Conservation (phyloP, 2,113 vertebrate species). For the Oncorhynchus clarkii region DNA sequence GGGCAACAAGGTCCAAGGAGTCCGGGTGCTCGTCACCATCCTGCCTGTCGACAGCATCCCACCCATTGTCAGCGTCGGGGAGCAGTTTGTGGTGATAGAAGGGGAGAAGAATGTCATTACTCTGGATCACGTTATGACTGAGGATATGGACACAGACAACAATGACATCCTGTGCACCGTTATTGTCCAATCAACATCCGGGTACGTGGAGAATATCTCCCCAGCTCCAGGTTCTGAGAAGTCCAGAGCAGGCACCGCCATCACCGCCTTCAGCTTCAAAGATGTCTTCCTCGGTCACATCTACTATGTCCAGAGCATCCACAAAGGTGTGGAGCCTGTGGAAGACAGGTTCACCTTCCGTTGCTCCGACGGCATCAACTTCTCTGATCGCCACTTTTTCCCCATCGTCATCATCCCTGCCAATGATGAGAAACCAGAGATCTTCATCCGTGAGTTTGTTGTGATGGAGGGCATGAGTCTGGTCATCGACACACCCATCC, state of each 20-base stretch:
- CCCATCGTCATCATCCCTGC: constrained; percentile 82
- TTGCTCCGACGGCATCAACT: constrained; percentile 93
- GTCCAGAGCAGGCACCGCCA: constrained; percentile 83
- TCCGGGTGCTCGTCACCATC: constrained; percentile 86
- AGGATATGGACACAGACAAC: constrained; percentile 82
- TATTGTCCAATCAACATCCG: constrained; percentile 85
- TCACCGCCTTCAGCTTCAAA: constrained; percentile 89
- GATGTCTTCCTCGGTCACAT: constrained; percentile 83
- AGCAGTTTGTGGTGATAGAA: constrained; percentile 74
- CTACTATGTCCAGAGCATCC: constrained; percentile 92
- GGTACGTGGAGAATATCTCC: constrained; percentile 93
- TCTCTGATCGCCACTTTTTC: constrained; percentile 86
- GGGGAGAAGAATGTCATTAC: constrained; percentile 81
- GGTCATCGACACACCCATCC: constrained; percentile 85
- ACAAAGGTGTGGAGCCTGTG: constrained; percentile 87
- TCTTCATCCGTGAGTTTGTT: constrained; percentile 87
- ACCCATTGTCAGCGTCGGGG: constrained; percentile 69
- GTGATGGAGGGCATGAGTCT: constrained; percentile 97
- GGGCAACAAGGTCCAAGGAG: constrained; percentile 79
- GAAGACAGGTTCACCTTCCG: constrained; percentile 89
- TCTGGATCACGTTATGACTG: constrained; percentile 73
- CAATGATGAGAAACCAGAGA: constrained; percentile 91
- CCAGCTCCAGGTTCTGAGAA: constrained; percentile 93
- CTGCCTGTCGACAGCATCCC: constrained; percentile 88
- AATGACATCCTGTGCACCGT: constrained; percentile 92